These are phyloP conservation scores for Phrynosoma platyrhinos DNA, from an alignment of 2,113 vertebrate species.

Conservation along the genomic window DNA sequence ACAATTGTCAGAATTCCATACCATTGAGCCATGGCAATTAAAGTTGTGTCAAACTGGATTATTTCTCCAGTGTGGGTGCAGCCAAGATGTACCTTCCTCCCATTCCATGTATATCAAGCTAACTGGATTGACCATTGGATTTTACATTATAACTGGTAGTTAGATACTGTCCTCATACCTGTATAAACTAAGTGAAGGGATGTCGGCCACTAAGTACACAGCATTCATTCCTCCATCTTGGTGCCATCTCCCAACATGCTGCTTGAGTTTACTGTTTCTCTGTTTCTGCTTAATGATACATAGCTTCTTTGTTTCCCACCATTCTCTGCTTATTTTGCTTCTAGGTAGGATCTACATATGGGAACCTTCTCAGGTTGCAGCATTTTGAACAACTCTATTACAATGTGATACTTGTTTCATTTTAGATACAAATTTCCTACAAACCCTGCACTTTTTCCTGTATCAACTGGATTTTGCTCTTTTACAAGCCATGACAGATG, in stretches of 20 bases:
- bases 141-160: not conserved
- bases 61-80: too few relatives aligned
- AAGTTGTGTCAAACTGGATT: too few relatives aligned
- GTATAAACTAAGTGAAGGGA: not conserved
- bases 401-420: not conserved
- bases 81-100: not conserved
- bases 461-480: rapidly evolving
- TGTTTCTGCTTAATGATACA: not conserved
- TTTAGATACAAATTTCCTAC: not conserved
- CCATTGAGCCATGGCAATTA: too few relatives aligned
- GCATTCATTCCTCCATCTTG: not conserved
- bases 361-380: not conserved
- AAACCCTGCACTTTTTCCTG: not conserved
- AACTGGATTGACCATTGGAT: not conserved
- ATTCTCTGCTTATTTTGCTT: not conserved
- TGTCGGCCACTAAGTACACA: not conserved
- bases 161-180: not conserved
- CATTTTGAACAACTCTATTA: not conserved
- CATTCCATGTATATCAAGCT: not conserved
- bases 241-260: not conserved
- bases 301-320: not conserved
- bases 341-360: not conserved
- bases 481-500: rapidly evolving
- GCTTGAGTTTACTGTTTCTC: not conserved
- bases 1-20: too few relatives aligned